These are phyloP conservation scores for Neuroterus valhalla DNA, from an alignment of 1,140 invertebrate genomes.

Conservation along the genomic window DNA sequence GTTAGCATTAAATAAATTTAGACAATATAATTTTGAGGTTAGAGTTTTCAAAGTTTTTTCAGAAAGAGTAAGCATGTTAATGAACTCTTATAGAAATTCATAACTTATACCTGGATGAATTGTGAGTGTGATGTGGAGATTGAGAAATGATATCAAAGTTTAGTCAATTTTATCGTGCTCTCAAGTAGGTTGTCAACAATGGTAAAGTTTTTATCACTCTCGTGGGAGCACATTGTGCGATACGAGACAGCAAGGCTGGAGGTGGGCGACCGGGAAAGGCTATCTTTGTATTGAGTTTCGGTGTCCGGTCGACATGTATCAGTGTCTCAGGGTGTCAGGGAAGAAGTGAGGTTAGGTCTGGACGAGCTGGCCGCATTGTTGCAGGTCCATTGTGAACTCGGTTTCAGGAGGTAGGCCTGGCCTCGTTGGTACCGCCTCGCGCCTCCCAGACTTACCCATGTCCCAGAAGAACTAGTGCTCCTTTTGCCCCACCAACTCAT, in stretches of 20 bases:
- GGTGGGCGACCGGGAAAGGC: slow-evolving; percentile 27
- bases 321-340: slow-evolving; percentile 24
- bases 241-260: neutral
- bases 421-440: slow-evolving; percentile 57
- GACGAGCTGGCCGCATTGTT: slow-evolving; percentile 36
- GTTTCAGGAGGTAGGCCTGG: slow-evolving; percentile 57
- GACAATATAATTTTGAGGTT: too few relatives aligned
- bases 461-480: slow-evolving; percentile 49
- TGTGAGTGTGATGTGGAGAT: neutral
- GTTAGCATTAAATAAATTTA: too few relatives aligned
- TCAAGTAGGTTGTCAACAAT: slow-evolving; percentile 31
- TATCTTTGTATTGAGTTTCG: slow-evolving; percentile 30
- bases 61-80: slow-evolving; percentile 54
- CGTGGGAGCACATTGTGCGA: slow-evolving; percentile 12
- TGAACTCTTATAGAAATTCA: slow-evolving; percentile 39
- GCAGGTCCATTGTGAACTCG: slow-evolving; percentile 57
- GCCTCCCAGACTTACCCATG: slow-evolving; percentile 60
- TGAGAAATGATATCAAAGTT: slow-evolving; percentile 29
- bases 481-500: slow-evolving; percentile 51
- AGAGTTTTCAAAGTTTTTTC: too few relatives aligned
- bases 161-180: slow-evolving; percentile 23
- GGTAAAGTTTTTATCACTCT: slow-evolving; percentile 15
- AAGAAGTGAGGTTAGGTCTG: slow-evolving; percentile 26
- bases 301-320: slow-evolving; percentile 24
- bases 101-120: too few relatives aligned